phyloP scores from a whole-genome alignment of 2,797 vertebrate species.

The Hypotaenidia philippensis region DNA sequence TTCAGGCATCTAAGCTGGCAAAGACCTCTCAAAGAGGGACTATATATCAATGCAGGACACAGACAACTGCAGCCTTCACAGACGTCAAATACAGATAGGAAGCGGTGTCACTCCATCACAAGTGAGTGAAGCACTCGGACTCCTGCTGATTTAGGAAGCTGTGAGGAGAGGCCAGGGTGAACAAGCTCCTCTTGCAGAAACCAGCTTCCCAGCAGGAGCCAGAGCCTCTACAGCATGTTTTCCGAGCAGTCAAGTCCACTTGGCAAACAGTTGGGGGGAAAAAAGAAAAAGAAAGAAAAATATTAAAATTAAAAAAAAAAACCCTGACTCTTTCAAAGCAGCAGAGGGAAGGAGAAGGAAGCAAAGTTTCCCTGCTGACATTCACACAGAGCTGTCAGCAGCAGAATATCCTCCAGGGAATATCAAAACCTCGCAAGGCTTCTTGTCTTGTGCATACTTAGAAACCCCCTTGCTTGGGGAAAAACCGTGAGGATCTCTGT shows the following conservation, averaged over 20 bases:
- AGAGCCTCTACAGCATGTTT: background rate
- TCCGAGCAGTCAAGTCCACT: constrained; percentile 53
- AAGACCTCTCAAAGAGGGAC: background rate
- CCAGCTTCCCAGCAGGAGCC: constrained; percentile 50
- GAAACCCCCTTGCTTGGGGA: background rate
- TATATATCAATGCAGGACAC: background rate
- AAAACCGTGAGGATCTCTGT: background rate
- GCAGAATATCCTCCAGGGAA: background rate
- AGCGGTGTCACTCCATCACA: background rate
- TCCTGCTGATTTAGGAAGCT: constrained; percentile 40
- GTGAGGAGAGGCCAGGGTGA: constrained; percentile 22
- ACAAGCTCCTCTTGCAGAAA: constrained; percentile 19
- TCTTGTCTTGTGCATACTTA: background rate
- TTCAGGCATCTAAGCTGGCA: background rate
- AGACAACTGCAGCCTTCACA: background rate
- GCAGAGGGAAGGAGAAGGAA: constrained; percentile 37
- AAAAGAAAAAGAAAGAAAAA: background rate
- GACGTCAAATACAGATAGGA: background rate
- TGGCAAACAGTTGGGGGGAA: background rate
- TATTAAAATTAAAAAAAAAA: background rate
- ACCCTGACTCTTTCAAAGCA: background rate
- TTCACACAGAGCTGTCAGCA: background rate
- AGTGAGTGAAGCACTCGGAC: background rate
- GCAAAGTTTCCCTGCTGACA: constrained; percentile 17
- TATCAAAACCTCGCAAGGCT: background rate